Evolutionary conservation across 2,113 vertebrate genomes (phyloP).

Genomic region (Charadrius vociferus): DNA sequence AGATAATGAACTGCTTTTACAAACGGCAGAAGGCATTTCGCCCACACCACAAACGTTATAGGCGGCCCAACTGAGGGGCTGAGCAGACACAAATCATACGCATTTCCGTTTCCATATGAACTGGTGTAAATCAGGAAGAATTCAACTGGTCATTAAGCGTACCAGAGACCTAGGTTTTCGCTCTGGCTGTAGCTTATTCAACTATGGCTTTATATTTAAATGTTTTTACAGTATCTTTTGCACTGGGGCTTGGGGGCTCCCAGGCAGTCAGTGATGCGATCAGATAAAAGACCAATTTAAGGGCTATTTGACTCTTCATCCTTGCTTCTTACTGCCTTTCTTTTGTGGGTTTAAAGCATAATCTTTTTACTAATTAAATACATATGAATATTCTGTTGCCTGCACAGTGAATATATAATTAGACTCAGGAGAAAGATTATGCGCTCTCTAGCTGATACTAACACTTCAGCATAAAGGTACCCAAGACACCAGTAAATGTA

Average conservation of each 20-base stretch:
- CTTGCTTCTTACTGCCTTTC: not conserved
- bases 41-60: not conserved
- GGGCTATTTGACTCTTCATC: not conserved
- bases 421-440: slow-evolving; percentile 16
- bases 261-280: not conserved
- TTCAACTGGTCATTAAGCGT: not conserved
- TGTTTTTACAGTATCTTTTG: not conserved
- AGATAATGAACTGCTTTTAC: not conserved
- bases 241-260: not conserved
- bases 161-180: not conserved
- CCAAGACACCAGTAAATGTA: slow-evolving; percentile 6
- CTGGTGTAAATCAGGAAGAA: not conserved
- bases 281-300: not conserved
- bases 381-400: slow-evolving; percentile 17
- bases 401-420: slow-evolving; percentile 5
- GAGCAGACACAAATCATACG: accelerated
- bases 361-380: slow-evolving; percentile 20
- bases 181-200: not conserved
- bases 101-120: not conserved
- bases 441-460: not conserved
- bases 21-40: not conserved
- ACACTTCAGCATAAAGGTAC: not conserved
- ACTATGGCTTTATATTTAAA: not conserved
- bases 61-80: not conserved
- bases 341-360: not conserved